A percentile compares a stretch with the other conserved stretches of the same genome.
Conservation (phyloP, 2,888 invertebrate species). For the Arenicola marina region DNA sequence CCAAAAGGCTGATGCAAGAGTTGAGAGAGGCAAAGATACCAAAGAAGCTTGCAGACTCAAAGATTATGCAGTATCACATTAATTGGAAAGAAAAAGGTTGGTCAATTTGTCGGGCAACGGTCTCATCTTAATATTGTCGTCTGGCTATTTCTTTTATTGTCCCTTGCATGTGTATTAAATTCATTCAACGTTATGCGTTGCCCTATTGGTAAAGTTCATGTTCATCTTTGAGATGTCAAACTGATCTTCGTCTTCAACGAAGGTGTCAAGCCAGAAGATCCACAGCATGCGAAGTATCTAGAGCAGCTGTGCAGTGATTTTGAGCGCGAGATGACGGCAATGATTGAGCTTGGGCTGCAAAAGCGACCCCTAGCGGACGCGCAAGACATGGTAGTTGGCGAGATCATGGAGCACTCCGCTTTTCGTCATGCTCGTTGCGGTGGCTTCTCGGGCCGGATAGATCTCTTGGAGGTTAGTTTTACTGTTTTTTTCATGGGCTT, state of each 20-base stretch:
- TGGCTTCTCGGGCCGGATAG: conserved; percentile 73
- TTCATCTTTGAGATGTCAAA: too few species aligned
- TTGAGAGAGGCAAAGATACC: conserved; percentile 2
- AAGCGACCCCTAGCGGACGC: conserved; percentile 63
- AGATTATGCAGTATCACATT: conserved; percentile 1
- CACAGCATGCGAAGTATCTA: conserved; percentile 71
- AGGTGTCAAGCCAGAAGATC: conserved; percentile 64
- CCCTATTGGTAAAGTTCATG: too few species aligned
- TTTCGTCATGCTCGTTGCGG: conserved; percentile 75
- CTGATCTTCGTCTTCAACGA: too few species aligned
- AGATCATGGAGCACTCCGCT: conserved; percentile 73
- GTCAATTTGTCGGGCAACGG: too few species aligned
- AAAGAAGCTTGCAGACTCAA: neutral
- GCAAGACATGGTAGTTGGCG: conserved; percentile 68
- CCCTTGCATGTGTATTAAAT: too few species aligned
- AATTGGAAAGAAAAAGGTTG: conserved; percentile 14
- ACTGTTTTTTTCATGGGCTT: neutral
- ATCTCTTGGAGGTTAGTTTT: conserved; percentile 67
- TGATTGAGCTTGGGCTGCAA: conserved; percentile 66
- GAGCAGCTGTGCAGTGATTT: conserved; percentile 71
- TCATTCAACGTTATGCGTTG: too few species aligned
- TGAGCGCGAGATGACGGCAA: conserved; percentile 71
- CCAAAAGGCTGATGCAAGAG: neutral
- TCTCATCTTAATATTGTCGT: too few species aligned
- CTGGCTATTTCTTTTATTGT: too few species aligned